These are phyloP conservation scores for Campoplex nolae DNA, from an alignment of 2,888 invertebrate genomes.

Conservation along the genomic window DNA sequence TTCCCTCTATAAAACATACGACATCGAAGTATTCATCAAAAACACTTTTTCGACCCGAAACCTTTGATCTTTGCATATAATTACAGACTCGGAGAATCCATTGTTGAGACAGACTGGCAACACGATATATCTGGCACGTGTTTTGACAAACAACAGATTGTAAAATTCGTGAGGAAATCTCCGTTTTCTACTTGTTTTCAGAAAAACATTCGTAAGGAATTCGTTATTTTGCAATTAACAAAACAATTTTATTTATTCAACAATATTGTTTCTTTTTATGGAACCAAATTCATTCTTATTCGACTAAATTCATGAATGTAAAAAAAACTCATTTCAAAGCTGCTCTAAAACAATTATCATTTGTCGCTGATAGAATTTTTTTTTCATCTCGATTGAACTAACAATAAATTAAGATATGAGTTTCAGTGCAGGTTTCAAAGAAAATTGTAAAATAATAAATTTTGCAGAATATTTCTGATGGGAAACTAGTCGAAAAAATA, in stretches of 20 bases:
- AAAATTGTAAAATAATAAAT: not conserved
- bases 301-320: not conserved
- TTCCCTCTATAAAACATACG: conserved; percentile 12
- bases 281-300: not conserved
- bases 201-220: not conserved
- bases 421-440: not conserved
- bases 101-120: not conserved
- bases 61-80: conserved; percentile 40
- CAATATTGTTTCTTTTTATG: not conserved
- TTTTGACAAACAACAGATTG: not conserved
- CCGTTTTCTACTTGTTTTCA: not conserved
- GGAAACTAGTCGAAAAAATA: not conserved
- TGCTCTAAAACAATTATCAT: not conserved
- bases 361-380: not conserved
- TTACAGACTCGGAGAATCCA: not conserved
- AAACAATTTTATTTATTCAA: not conserved
- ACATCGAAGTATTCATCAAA: not conserved
- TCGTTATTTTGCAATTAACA: not conserved
- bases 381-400: not conserved
- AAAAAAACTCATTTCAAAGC: not conserved
- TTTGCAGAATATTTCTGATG: no score
- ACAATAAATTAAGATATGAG: not conserved
- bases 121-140: conserved; percentile 55
- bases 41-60: conserved; percentile 38
- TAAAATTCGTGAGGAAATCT: not conserved